phyloP scores from a whole-genome alignment of 2,113 vertebrate genomes.

The Phrynosoma blainvillii region DNA sequence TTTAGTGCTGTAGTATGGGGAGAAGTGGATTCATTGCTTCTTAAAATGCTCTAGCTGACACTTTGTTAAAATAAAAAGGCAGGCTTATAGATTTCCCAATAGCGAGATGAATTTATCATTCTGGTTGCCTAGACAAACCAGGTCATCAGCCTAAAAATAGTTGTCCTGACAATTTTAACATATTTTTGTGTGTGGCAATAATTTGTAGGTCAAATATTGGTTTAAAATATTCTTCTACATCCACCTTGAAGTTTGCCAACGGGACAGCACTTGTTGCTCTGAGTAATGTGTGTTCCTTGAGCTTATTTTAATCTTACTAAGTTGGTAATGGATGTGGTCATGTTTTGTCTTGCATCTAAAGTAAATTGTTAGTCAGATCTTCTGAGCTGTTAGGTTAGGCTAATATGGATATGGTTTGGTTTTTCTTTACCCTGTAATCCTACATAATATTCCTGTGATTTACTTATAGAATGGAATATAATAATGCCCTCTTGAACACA shows the following conservation, averaged over 20 bases:
- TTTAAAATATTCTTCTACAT: constrained; percentile 43
- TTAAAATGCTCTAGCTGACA: neutral
- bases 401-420: constrained; percentile 51
- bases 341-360: constrained; percentile 69
- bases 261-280: constrained; percentile 37
- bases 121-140: neutral
- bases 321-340: constrained; percentile 55
- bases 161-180: constrained; percentile 43
- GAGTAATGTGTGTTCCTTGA: constrained; percentile 52
- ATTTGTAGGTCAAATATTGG: constrained; percentile 38
- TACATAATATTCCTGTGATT: constrained; percentile 65
- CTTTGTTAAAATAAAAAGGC: neutral
- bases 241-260: constrained; percentile 44
- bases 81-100: neutral
- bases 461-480: constrained; percentile 46
- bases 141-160: constrained; percentile 1
- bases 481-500: neutral
- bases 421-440: constrained; percentile 62
- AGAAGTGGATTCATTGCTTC: neutral
- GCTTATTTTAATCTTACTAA: constrained; percentile 65
- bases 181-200: constrained; percentile 29
- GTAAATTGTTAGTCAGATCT: constrained; percentile 61
- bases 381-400: constrained; percentile 56
- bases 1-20: too few species aligned
- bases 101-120: neutral